phyloP scores from a whole-genome alignment of 2,888 invertebrate genomes.

The Drosophila hawaiiensis region DNA sequence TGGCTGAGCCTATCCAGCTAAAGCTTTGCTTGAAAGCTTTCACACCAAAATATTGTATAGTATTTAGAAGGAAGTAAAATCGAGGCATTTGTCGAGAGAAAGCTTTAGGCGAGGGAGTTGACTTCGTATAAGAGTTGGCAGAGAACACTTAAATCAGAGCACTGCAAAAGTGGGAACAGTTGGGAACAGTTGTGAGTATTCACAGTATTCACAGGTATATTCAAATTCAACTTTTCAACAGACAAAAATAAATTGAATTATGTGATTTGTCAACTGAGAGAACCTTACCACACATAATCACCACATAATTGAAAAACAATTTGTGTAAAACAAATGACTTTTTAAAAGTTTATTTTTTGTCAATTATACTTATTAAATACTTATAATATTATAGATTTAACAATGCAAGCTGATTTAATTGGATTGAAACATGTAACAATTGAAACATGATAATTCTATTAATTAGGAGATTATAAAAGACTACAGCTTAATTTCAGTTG shows the following conservation, averaged over 20 bases:
- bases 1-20: slow-evolving; percentile 8
- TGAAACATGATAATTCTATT: not conserved
- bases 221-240: not conserved
- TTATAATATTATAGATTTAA: too few species aligned
- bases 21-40: slow-evolving; percentile 47
- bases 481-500: not conserved
- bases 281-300: not conserved
- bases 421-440: not conserved
- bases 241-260: not conserved
- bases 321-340: not conserved
- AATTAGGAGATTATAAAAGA: not conserved
- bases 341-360: not conserved
- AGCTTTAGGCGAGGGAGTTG: slow-evolving; percentile 24
- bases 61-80: slow-evolving; percentile 21
- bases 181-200: not conserved
- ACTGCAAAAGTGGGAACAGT: slow-evolving; percentile 49
- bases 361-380: not conserved
- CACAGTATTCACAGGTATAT: not conserved
- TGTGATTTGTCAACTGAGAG: not conserved
- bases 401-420: not conserved
- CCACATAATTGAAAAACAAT: not conserved
- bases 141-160: not conserved
- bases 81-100: slow-evolving; percentile 36
- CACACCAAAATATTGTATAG: slow-evolving; percentile 38
- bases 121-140: slow-evolving; percentile 39